Evolutionary conservation across 2,888 invertebrate genomes (phyloP), one percentile per base, ranked within the genome.

Genomic region (Drosophila yooni): DNA sequence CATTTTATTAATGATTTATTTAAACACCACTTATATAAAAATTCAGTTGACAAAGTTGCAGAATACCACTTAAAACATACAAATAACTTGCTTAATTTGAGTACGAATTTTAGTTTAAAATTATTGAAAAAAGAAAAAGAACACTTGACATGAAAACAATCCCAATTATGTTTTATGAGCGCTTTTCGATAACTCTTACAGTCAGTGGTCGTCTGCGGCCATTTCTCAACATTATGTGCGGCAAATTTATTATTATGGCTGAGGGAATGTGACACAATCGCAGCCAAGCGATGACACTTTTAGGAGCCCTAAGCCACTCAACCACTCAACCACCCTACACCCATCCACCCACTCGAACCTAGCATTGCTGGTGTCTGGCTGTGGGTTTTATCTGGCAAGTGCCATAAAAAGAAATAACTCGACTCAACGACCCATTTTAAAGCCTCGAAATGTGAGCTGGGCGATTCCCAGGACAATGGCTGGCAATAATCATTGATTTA

Each of bases 401-500:
- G 82, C 65, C 84, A 84, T 78, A 83, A 89, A 85, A 54, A 54
- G 67, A 67, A 86, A 84, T 76, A 76, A 74, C 79, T 79, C 82
- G 57, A 81, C 65, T 46, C 70, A 60, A 70, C 74, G 81, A 78
- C 60, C 74, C 80, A 82, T 66, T 84, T 88, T 88, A 87, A 82
- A 81, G 74, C 74, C 61, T 62, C 67, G 67, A 70, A 79, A 73
- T 77, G 76, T 51, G 68, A 80, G 71, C 69, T 64, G 46, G 72
- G 60, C 78, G 70, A 75, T 70, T 70, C 66, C 68, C 70, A 46
- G 58, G 78, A 90, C 90, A 91, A 91, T 90, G 79, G 57, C 54
- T 36, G 82, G 91, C 91, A 87, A 92, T 91, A 90, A 91, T 91
- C 89, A 91, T 92, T 92, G 92, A 92, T 92, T 92, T 92, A 92